Evolutionary conservation across 2,113 vertebrate species (phyloP), one percentile per base, ranked within the genome.

Genomic region (Diphyllodes magnificus): DNA sequence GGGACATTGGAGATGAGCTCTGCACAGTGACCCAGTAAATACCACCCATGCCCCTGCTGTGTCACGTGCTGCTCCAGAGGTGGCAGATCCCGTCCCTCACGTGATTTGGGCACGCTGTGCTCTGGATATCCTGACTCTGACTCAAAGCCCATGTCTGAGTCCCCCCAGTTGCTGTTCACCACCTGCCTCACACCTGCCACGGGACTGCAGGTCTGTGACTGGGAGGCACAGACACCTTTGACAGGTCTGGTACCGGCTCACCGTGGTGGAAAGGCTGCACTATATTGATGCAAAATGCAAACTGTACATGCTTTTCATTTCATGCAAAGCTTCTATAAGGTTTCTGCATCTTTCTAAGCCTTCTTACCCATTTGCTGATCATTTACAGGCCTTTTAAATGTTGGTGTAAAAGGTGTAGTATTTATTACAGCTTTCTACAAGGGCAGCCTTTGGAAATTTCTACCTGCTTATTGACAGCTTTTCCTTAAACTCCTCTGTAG

Each of bases 31-130:
- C 12, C 25, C 33, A 31, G 60, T 8, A 70, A 78, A 78, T 13
- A 12, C 24, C 37, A 56, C 28, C 53, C 25, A 9, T 16, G 23
- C 61, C 42, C 42, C 40, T 7, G 10, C 35, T 59, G 64, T 5
- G 1, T 22, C 60, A 57, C 1, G 6, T 6, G 45, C 18, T 3
- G 2, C 30, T 28, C 18, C 27, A 44, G 70, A 53, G 18, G 28
- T 13, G 50, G 22, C 37, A 66, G 78, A n/a, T 10, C 7, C 33
- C 28, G 4, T 64, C 17, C 19, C 31, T 68, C 9, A 5, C 0
- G 1, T 35, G 19, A 7, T 40, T 44, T 64, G 56, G 37, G 20
- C 33, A 60, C 0, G 0, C 30, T 2, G 0, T 70, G 27, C 31
- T 68, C 21, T 2, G 1, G 60, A 39, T 37, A 59, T 12, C 33